Percentiles rank a stretch among this genome's conserved stretches.
phyloP scores from a whole-genome alignment of 2,113 vertebrate species.

The Nestor notabilis region DNA sequence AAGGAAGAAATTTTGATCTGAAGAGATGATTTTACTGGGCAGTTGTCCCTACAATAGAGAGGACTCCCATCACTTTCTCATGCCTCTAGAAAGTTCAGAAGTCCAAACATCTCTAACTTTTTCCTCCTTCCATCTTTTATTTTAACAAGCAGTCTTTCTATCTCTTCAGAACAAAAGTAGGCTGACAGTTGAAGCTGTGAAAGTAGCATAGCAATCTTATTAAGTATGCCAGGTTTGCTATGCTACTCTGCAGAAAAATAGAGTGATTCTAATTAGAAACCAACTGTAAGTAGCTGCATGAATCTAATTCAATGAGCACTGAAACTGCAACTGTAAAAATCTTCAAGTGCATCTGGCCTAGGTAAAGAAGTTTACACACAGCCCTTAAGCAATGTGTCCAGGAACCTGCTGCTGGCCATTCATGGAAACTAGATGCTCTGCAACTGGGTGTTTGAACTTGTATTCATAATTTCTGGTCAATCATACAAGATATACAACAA shows the following conservation, averaged over 20 bases:
- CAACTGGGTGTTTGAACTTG: neutral
- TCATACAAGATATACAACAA: neutral
- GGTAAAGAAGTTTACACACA: neutral
- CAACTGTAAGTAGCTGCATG: neutral
- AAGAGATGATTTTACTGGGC: neutral
- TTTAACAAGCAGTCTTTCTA: neutral
- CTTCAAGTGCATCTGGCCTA: neutral
- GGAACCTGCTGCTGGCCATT: neutral
- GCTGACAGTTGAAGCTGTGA: neutral
- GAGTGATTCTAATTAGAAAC: neutral
- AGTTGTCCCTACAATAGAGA: neutral
- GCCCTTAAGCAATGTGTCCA: neutral
- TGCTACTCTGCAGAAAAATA: neutral
- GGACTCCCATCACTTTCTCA: neutral
- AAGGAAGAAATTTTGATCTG: neutral
- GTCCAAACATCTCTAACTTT: neutral
- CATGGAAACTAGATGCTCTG: neutral
- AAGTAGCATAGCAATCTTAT: neutral
- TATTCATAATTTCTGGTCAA: neutral
- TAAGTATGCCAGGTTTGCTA: neutral
- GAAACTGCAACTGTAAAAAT: neutral
- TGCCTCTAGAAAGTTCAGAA: neutral
- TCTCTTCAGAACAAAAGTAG: neutral
- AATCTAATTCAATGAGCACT: neutral
- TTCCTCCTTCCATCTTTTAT: neutral